phyloP scores from a whole-genome alignment of 2,797 vertebrate species.

The Poeciliopsis presidionis region DNA sequence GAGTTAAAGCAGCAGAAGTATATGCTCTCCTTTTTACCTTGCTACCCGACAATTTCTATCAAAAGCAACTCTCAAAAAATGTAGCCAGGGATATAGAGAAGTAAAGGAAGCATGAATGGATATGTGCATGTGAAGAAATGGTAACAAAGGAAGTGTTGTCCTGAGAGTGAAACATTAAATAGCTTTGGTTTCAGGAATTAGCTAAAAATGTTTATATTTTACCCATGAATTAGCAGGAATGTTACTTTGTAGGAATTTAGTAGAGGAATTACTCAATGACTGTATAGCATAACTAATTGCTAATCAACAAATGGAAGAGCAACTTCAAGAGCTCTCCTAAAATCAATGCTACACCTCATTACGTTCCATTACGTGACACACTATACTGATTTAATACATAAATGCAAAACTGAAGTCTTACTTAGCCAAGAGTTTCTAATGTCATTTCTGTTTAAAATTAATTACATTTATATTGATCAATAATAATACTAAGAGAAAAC shows the following conservation, averaged over 20 bases:
- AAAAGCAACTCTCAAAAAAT: constrained; percentile 39
- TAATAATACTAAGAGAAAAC: constrained; percentile 25
- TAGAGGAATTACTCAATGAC: constrained; percentile 12
- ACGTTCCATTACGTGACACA: constrained; percentile 19
- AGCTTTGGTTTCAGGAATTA: neutral
- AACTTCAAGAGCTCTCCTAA: constrained; percentile 10
- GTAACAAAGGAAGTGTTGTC: neutral
- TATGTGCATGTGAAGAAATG: constrained; percentile 8
- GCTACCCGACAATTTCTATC: constrained; percentile 37
- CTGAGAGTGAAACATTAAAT: neutral
- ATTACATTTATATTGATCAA: constrained; percentile 38
- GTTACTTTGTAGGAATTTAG: constrained; percentile 4
- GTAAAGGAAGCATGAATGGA: constrained; percentile 6
- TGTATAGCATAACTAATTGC: constrained; percentile 11
- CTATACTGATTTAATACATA: constrained; percentile 29
- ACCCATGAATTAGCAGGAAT: constrained; percentile 1
- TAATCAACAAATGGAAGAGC: constrained; percentile 40
- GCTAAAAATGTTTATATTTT: neutral
- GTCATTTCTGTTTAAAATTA: constrained; percentile 24
- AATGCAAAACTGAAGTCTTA: constrained; percentile 32
- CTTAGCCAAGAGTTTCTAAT: constrained; percentile 25
- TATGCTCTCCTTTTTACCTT: constrained; percentile 62
- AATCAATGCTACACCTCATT: constrained; percentile 29
- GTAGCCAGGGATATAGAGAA: constrained; percentile 19
- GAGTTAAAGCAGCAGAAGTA: constrained; percentile 43